These are phyloP conservation scores for Cottus gobio DNA, from an alignment of 2,113 vertebrate genomes.

Conservation along the genomic window DNA sequence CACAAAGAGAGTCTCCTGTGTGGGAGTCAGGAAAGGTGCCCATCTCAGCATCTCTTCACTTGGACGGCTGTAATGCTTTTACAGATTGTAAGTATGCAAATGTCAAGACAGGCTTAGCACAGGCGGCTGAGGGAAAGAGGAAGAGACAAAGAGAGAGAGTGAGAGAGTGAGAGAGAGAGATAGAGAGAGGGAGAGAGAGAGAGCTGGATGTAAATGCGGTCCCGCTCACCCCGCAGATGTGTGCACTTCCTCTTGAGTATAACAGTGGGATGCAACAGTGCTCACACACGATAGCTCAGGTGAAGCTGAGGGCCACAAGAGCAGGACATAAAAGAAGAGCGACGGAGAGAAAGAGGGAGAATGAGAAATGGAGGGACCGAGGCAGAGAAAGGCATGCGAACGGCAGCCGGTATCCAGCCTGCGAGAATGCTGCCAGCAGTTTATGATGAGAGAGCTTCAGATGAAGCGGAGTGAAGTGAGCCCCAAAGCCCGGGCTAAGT, in stretches of 20 bases:
- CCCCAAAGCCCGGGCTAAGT: constrained; percentile 65
- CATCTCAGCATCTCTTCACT: constrained; percentile 23
- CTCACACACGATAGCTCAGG: constrained; percentile 13
- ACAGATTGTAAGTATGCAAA: constrained; percentile 20
- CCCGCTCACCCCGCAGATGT: constrained; percentile 20
- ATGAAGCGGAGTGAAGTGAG: constrained; percentile 58
- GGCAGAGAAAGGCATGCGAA: background rate
- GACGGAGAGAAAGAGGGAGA: background rate
- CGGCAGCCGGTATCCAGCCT: background rate
- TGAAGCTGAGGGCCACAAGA: background rate
- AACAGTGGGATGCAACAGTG: constrained; percentile 10
- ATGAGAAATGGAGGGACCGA: background rate
- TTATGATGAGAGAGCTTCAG: constrained; percentile 59
- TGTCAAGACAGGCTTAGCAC: constrained; percentile 16
- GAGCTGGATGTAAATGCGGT: constrained; percentile 25
- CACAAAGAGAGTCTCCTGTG: background rate
- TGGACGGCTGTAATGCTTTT: constrained; percentile 9
- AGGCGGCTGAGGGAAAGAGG: background rate
- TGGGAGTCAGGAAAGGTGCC: background rate
- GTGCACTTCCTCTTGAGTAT: constrained; percentile 16
- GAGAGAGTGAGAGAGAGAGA: constrained; percentile 3
- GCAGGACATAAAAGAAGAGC: background rate
- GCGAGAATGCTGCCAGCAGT: constrained; percentile 27
- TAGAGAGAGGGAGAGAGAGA: constrained; percentile 2
- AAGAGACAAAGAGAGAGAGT: constrained; percentile 3